Evolutionary conservation across 2,797 vertebrate species (phyloP), one percentile per base, ranked within the genome.

Genomic region (Odontamblyopus rebecca): DNA sequence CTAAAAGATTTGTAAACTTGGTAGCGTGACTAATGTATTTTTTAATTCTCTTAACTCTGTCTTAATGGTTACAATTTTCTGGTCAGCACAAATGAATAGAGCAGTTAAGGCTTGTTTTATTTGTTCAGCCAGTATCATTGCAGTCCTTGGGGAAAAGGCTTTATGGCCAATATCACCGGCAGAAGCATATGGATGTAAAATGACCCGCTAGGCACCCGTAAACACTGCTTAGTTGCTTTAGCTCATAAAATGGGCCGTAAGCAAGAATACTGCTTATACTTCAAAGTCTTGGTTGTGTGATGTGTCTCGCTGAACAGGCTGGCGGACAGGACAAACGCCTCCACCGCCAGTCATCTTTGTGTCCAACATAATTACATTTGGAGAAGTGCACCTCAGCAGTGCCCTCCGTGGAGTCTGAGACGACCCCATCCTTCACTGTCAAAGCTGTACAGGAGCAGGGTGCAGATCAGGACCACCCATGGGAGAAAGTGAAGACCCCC

Each of bases 101-200:
- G 44, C 63, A 65, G 63, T 32, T 44, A 23, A 64, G 62, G 35
- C 38, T 44, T 23, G 35, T 44, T 67, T 53, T 53, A 51, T 30
- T 67, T 15, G 16, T 41, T 65, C 71, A 63, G 50, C 69, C 74
- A 77, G 68, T 76, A 75, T 86, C 51, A 61, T 65, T 51, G 61
- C 16, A 26, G 8, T 19, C 72, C 60, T 35, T 54, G 66, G 71
- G 75, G 71, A 51, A 82, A 82, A 81, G 1, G 61, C 44, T 30
- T 78, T 71, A 80, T 73, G 23, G 26, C 74, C 68, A 80, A 76
- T 74, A 73, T 80, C 77, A 73, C 70, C 74, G 67, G 61, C 56
- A 64, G 38, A 12, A 30, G 48, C 38, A 27, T 53, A 66, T 26
- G 67, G 44, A 66, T 65, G 50, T 23, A 73, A 63, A 74, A 61